These are phyloP conservation scores for Lasioglossum leucozonium DNA, from an alignment of 2,888 invertebrate species.

Conservation along the genomic window DNA sequence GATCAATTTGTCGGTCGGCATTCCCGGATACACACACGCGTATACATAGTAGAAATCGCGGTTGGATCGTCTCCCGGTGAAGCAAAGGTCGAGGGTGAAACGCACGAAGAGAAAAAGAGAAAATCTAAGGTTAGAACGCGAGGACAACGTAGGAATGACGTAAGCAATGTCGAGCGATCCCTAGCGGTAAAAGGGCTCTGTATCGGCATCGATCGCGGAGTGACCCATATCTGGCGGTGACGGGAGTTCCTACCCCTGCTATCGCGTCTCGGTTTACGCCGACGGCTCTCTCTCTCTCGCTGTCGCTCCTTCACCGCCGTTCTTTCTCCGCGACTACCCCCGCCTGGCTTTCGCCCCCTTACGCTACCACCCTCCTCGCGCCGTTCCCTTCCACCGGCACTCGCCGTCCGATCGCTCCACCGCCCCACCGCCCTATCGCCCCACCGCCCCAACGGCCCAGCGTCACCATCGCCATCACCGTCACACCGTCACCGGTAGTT, in stretches of 20 bases:
- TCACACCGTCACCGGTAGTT: constrained; percentile 15
- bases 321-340: background rate
- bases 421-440: background rate
- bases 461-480: background rate
- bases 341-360: background rate
- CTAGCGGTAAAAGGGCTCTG: constrained; percentile 76
- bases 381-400: background rate
- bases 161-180: constrained; percentile 71
- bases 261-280: constrained; percentile 33
- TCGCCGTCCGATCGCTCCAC: background rate
- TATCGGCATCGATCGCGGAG: constrained; percentile 83
- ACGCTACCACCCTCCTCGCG: background rate
- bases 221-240: constrained; percentile 82
- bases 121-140: constrained; percentile 35
- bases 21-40: too few species aligned
- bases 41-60: too few species aligned
- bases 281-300: constrained; percentile 2
- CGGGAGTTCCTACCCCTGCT: constrained; percentile 60
- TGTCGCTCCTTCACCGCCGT: background rate
- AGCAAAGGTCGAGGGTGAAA: constrained; percentile 16
- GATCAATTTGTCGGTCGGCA: background rate
- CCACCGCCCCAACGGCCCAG: background rate
- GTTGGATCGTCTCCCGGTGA: background rate
- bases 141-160: constrained; percentile 83
- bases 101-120: background rate